phyloP scores from a whole-genome alignment of 2,113 vertebrate genomes.

The Anguilla rostrata region DNA sequence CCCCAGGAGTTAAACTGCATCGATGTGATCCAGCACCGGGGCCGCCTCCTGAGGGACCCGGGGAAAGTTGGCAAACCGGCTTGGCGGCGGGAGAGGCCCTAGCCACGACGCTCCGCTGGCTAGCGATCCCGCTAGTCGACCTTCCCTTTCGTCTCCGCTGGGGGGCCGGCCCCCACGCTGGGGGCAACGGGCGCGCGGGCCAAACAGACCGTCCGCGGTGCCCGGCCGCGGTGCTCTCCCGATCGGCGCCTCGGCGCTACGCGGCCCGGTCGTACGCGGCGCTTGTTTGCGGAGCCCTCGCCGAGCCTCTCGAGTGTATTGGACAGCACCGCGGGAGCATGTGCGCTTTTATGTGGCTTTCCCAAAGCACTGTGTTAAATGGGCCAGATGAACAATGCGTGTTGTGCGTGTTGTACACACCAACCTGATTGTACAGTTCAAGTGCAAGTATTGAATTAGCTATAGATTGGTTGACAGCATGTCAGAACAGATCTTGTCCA shows the following conservation, averaged over 20 bases:
- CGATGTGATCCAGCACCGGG: not conserved
- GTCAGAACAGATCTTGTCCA: no score
- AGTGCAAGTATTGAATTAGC: no score
- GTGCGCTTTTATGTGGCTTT: no score
- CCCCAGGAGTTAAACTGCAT: not conserved
- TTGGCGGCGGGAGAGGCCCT: not conserved
- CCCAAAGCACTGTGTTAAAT: no score
- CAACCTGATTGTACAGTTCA: no score
- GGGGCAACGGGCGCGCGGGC: not conserved
- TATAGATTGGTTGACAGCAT: no score
- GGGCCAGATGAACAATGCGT: no score
- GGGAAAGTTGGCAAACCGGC: not conserved
- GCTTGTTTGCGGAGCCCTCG: not conserved
- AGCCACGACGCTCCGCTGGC: no score
- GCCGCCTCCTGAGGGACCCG: not conserved
- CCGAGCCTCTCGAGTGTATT: no score
- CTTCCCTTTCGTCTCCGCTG: not conserved
- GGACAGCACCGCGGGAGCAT: no score
- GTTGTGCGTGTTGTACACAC: no score
- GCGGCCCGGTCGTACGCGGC: not conserved
- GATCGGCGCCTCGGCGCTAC: not conserved
- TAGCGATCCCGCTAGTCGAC: not conserved
- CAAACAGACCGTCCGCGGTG: not conserved
- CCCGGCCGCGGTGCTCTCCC: not conserved
- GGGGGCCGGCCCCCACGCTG: not conserved